Base-by-base conservation (phyloP, 2,113 vertebrate genomes). In the Hiodon tergisus region DNA sequence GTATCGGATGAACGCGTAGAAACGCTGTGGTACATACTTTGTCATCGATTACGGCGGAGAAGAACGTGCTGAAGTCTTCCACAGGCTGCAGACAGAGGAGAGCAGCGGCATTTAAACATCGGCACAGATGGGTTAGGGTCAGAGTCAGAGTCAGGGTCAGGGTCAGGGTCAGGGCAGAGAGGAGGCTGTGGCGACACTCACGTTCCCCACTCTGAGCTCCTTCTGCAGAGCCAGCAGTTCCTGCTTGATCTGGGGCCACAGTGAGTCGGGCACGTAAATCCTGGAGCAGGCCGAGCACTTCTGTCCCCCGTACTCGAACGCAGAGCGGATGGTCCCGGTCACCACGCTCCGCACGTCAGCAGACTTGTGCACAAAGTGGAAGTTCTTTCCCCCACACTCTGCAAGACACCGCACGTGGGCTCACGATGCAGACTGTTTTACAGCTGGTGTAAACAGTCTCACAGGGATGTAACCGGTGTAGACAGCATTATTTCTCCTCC, bases 321-420 rank as follows among this genome's bases (percentile, higher is more conserved):
- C 97, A 0, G 97, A 96, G 87, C 95, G 95, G 74, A 99, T 84
- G 0, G 94, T 96, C 1, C 94, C 96, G 2, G 78, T 93, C 83
- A 95, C 94, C 76, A 94, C 96, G 7, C 94, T 97, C 78, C 57
- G 77, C 47, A 95, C 79, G 0, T 98, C 92, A 0, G 97, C 97
- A 0, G 96, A 96, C 78, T 77, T 65, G 86, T 98, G 97, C 9
- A 98, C 92, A 0, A 99, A 94, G 86, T 99, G 97, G 89, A 97
- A 98, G 80, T 99, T 99, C 91, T 99, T 99, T 71, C 97, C 97
- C 0, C 97, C 97, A 0, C 97, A 99, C 85, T 99, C 97, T 99
- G 83, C 0, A 16, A 57, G 59, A 31, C 31, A 31, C 31, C 31
- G 31, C 31, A 31, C 31, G 31, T 31, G 31, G 31, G 31, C 31